Percentiles rank a stretch among this genome's conserved stretches.
Conservation (phyloP, 64 coral and sea anemone genomes). For the Stichodactyla helianthus region DNA sequence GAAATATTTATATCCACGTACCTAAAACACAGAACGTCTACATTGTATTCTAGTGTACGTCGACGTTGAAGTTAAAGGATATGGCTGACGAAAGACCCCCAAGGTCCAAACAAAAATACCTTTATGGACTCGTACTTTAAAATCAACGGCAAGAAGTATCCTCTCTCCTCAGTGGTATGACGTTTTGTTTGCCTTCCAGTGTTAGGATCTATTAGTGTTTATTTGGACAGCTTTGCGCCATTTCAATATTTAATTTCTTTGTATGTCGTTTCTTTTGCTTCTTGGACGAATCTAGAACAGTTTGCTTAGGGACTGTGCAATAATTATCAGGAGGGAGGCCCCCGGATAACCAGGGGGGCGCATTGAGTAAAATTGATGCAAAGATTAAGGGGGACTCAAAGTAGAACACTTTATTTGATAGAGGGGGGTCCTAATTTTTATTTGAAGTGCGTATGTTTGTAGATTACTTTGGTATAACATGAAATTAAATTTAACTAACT, state of each 20-base stretch:
- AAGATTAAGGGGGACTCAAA: no score
- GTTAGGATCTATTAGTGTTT: background rate
- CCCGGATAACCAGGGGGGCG: no score
- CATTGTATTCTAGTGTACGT: background rate
- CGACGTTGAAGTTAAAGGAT: background rate
- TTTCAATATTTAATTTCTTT: no score
- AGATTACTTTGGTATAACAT: constrained; percentile 15
- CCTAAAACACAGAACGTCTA: background rate
- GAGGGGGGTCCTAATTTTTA: no score
- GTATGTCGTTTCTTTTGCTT: no score
- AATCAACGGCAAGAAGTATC: background rate
- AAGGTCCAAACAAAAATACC: background rate
- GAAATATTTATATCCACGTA: background rate
- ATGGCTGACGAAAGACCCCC: background rate
- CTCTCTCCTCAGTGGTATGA: background rate
- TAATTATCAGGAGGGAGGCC: no score
- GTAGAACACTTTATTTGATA: no score
- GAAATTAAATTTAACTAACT: background rate
- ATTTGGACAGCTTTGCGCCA: background rate
- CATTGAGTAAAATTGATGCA: no score
- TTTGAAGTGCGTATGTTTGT: no score
- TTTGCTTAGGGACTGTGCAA: background rate
- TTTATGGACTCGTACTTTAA: background rate
- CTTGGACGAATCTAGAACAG: no score
- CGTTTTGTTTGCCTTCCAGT: background rate